A percentile compares a stretch with the other conserved stretches of the same genome.
phyloP scores from a whole-genome alignment of 2,113 vertebrate species.

The sheep (Ovis aries) region ARS-UI_Ramb_v3.0 NC_056056.1:74609501-74610000 shows the following conservation, averaged over 20 bases:
- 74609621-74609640: neutral
- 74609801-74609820: too few species aligned
- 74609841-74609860: too few species aligned
- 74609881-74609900: too few species aligned
- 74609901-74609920: too few species aligned
- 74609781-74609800: too few species aligned
- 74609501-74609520: neutral
- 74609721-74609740: neutral
- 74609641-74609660: neutral
- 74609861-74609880: too few species aligned
- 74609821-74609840: too few species aligned
- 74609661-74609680: neutral
- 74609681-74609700: neutral
- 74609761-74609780: neutral
- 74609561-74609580: neutral
- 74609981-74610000: too few species aligned
- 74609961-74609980: too few species aligned
- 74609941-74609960: too few species aligned
- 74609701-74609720: neutral
- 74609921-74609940: too few species aligned
- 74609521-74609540: neutral
- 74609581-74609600: neutral
- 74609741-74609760: neutral
- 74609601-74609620: neutral
- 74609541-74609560: neutral